Evolutionary conservation across 2,888 invertebrate species (phyloP).

Genomic region (Dryobotodes eremita): DNA sequence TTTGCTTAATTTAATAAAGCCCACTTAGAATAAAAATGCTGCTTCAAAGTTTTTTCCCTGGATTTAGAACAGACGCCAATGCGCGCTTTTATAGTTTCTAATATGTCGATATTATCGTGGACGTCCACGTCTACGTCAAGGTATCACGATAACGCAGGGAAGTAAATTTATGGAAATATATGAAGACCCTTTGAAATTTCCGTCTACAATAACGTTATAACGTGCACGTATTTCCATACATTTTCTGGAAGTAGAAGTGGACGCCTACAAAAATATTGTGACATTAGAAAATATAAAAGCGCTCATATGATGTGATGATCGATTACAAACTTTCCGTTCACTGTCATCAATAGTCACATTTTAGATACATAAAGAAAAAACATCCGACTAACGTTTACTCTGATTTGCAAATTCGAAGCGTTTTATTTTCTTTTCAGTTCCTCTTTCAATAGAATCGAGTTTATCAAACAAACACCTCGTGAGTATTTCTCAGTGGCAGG

Average conservation of each 20-base stretch:
- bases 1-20: background rate
- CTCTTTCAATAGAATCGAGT: constrained; percentile 24
- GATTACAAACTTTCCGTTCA: background rate
- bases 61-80: too few species aligned
- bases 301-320: background rate
- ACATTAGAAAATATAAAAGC: background rate
- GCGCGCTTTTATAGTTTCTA: background rate
- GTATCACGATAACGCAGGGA: background rate
- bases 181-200: background rate
- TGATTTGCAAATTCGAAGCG: background rate
- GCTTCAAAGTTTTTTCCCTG: background rate
- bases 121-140: background rate
- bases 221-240: background rate
- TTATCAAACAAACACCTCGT: constrained; percentile 7
- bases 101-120: background rate
- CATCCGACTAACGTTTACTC: background rate
- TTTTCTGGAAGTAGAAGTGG: background rate
- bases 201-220: background rate
- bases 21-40: too few species aligned
- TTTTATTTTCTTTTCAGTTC: background rate
- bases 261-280: background rate
- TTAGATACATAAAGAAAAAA: background rate
- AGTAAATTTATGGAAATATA: background rate
- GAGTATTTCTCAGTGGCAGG: constrained; percentile 20
- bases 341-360: too few species aligned